Evolutionary conservation across 2,888 invertebrate genomes (phyloP).

Genomic region (Mesorhabditis belari): DNA sequence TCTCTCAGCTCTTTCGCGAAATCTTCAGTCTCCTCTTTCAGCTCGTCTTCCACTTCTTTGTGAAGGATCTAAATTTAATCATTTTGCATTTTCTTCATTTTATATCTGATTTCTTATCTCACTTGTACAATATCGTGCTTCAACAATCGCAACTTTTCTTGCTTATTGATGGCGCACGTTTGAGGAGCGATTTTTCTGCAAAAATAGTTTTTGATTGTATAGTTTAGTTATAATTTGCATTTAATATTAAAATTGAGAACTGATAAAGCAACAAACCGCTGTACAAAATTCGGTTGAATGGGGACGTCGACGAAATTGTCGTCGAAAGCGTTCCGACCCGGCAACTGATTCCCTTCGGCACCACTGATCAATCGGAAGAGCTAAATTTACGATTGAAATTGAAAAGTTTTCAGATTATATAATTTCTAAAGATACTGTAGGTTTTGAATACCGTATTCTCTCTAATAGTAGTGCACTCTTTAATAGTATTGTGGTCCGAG

Average conservation of each 20-base stretch:
- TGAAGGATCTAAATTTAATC: background rate
- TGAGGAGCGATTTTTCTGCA: conserved; percentile 27
- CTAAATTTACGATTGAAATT: background rate
- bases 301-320: conserved; percentile 29
- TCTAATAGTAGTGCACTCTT: too few relatives aligned
- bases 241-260: background rate
- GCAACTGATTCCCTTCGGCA: too few relatives aligned
- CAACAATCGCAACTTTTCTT: conserved; percentile 24
- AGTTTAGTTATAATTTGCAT: background rate
- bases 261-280: too few relatives aligned
- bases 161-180: conserved; percentile 30
- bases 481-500: too few relatives aligned
- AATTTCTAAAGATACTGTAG: too few relatives aligned
- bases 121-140: conserved; percentile 27
- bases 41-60: background rate
- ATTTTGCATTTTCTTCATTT: background rate
- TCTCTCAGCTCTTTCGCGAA: background rate
- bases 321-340: conserved; percentile 13
- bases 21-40: background rate
- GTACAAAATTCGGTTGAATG: conserved; percentile 19
- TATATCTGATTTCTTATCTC: too few relatives aligned
- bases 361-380: background rate
- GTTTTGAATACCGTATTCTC: too few relatives aligned
- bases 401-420: too few relatives aligned
- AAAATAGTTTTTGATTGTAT: background rate